These are phyloP conservation scores for Threskiornis aethiopicus DNA, from an alignment of 2,797 vertebrate species.

Conservation along the genomic window DNA sequence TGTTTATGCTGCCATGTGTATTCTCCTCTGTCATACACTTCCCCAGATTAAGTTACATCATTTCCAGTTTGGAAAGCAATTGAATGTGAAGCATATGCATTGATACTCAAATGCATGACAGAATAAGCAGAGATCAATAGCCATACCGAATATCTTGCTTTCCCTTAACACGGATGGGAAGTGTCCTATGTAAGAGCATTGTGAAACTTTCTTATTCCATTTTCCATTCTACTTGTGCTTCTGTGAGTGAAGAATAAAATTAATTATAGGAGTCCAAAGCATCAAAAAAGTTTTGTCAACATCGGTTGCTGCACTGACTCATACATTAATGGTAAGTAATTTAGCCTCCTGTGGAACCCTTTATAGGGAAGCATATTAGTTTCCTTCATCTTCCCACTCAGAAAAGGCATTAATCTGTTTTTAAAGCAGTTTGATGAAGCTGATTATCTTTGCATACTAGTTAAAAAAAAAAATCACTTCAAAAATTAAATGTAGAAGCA, in stretches of 20 bases:
- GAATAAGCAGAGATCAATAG: not conserved
- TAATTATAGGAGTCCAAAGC: not conserved
- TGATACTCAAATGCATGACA: too few species aligned
- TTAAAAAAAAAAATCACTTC: too few species aligned
- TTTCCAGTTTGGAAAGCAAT: not conserved
- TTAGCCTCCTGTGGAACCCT: not conserved
- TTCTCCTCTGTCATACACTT: not conserved
- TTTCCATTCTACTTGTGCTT: not conserved
- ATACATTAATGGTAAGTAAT: not conserved
- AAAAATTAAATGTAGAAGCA: not conserved
- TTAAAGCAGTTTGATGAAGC: not conserved
- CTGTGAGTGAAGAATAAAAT: not conserved
- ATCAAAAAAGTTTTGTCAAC: not conserved
- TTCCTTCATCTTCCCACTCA: not conserved
- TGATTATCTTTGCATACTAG: not conserved
- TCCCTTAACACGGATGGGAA: not conserved
- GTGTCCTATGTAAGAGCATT: not conserved
- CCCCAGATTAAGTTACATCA: not conserved
- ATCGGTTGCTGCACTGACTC: not conserved
- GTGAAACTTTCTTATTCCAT: not conserved
- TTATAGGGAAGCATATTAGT: not conserved
- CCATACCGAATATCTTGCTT: fast-evolving
- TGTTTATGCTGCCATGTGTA: fast-evolving
- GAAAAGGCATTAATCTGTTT: not conserved
- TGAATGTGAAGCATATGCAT: not conserved